A percentile compares a stretch with the other conserved stretches of the same genome.
phyloP scores from a whole-genome alignment of 2,888 invertebrate species.

The Himalopsyche tibetana region DNA sequence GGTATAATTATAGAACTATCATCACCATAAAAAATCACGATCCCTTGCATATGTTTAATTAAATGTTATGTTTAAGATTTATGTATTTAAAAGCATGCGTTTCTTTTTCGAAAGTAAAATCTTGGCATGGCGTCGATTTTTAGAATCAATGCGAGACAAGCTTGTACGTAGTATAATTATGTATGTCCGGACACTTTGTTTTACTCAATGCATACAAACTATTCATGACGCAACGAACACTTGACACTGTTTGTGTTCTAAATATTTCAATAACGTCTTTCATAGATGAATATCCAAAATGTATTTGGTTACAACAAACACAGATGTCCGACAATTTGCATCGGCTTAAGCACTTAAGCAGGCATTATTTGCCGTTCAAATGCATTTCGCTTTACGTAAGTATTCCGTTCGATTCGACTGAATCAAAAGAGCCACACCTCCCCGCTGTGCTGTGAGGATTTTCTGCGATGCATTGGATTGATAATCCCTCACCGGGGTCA shows the following conservation, averaged over 20 bases:
- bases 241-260: slow-evolving; percentile 17
- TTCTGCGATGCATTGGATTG: background rate
- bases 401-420: slow-evolving; percentile 8
- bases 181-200: no score
- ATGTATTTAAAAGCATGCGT: no score
- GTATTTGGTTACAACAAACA: background rate
- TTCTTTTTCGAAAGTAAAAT: no score
- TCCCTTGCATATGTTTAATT: no score
- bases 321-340: background rate
- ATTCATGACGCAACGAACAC: background rate
- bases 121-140: no score
- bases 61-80: no score
- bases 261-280: background rate
- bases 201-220: no score
- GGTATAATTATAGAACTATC: no score
- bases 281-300: background rate
- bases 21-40: no score
- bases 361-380: background rate
- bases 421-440: slow-evolving; percentile 11
- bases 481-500: slow-evolving; percentile 7
- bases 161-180: no score
- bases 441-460: background rate
- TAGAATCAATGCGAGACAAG: no score
- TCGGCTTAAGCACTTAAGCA: slow-evolving; percentile 2
- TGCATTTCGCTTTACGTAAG: background rate